Evolutionary conservation across 2,888 invertebrate species (phyloP), one percentile per base, ranked within the genome.

Genomic region (Petrolisthes cinctipes): DNA sequence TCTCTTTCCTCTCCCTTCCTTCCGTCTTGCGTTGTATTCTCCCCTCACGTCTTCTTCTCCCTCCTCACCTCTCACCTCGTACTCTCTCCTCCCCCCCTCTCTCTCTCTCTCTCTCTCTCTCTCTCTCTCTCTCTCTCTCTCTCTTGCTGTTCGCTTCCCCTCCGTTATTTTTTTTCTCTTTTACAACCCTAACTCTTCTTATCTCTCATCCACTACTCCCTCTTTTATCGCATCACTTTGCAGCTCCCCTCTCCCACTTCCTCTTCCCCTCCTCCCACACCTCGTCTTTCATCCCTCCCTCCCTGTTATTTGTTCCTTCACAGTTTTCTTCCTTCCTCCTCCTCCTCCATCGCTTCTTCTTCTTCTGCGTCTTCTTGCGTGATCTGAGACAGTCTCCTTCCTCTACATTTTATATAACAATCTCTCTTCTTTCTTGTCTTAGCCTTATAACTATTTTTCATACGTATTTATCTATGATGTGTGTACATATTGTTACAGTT

Each of bases 51-150:
- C 20, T 73, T 73, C 23, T 9, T n/a, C 73, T 73, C 73, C n/a
- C 73, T 73, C 23, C n/a, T 20, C n/a, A 7, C n/a, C 73, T 73
- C 73, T 73, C 73, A 17, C 73, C n/a, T 4, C n/a, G 7, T 73
- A 9, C 17, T 17, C 17, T 17, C 82, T 68, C 66, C 61, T 61
- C 61, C 11, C 61, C 11, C 61, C 11, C 61, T 61, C 51, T 54
- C 53, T 53, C 82, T 82, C 82, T 82, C 82, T 82, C 81, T 81
- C 82, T 82, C 66, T 82, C 82, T 68, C 66, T 68, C 82, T 68
- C 68, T 82, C 68, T 82, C 82, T 82, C 82, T 37, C 66, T 51
- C 66, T 20, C 66, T 51, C 51, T 66, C 66, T 68, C 68, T 82
- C 68, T 82, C 37, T 71, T 9, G 14, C 71, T 51, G 7, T 54